Conservation (phyloP, 2,113 vertebrate genomes). For the Myrmecobius fasciatus region DNA sequence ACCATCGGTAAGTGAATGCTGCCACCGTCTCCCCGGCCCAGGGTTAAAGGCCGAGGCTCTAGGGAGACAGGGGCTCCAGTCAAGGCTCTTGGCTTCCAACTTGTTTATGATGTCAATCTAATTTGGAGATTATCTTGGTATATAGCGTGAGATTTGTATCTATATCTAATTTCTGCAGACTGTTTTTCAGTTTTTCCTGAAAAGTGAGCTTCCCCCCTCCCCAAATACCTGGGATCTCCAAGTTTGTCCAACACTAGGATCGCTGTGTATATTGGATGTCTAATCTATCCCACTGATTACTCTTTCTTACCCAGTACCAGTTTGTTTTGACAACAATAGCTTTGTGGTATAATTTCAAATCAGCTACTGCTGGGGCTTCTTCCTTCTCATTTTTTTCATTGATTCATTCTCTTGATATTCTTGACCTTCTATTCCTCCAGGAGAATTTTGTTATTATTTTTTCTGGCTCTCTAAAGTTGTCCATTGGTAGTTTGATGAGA, state of each 20-base stretch:
- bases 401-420: neutral
- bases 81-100: neutral
- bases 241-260: neutral
- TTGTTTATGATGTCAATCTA: no score
- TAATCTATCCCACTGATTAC: neutral
- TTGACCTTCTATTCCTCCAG: neutral
- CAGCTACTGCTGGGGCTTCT: neutral
- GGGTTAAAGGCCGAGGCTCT: neutral
- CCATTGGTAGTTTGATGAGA: neutral
- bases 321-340: neutral
- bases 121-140: no score
- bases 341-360: neutral
- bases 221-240: neutral
- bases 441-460: neutral
- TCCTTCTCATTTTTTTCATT: neutral
- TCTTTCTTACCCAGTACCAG: neutral
- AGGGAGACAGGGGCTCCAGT: no score
- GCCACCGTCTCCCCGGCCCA: neutral
- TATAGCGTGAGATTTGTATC: neutral
- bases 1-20: slow-evolving; percentile 64
- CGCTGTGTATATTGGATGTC: neutral
- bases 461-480: neutral
- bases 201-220: neutral
- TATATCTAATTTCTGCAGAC: neutral
- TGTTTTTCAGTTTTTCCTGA: neutral